Base-by-base conservation (phyloP, 1,140 invertebrate genomes). In the Hydropsyche tenuis region DNA sequence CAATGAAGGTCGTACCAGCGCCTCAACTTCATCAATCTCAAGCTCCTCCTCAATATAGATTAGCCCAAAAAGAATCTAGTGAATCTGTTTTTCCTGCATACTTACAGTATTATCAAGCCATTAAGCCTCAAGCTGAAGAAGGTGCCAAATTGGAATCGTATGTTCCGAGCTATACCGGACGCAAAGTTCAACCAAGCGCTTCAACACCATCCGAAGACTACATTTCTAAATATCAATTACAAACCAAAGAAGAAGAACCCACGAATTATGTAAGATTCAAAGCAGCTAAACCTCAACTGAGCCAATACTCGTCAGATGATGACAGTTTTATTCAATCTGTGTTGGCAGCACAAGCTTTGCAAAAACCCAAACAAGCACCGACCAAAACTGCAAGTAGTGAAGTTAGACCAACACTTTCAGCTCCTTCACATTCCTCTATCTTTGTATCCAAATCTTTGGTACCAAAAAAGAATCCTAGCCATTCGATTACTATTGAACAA, bases 401-500 rank as follows among this genome's bases (percentile, higher is more conserved):
- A 68, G 14, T 53, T 6, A 6, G 42, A 20, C 25, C 65, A 12
- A 42, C 63, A 20, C 5, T 70, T 11, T 16, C 42, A 23, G 70
- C 18, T 25, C 42, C 73, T 25, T 77, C 77, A 6, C 75, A 75
- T 23, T 77, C 75, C 0, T 75, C 77, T 1, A 77, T 78, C n/a
- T 78, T 74, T 69, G 78, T 78, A 4, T 74, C 78, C 16, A 77
- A 78, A 71, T 37, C 73, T 4, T 45, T 75, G 12, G 70, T 51
- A 16, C 72, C 72, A 0, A 74, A 78, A 65, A 70, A 70, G 51
- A 53, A 20, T 25, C 18, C 68, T 6, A 73, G 30, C 42, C 68
- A 68, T 11, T 18, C 23, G n/a, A 82, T 85, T 0, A 84, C 85
- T 20, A 82, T 81, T 14, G 80, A 86, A 20, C 84, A 85, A 70